A percentile compares a stretch with the other conserved stretches of the same genome.
These are phyloP conservation scores for Thecocarcelia acutangulata DNA, from an alignment of 2,888 invertebrate species.

Conservation along the genomic window DNA sequence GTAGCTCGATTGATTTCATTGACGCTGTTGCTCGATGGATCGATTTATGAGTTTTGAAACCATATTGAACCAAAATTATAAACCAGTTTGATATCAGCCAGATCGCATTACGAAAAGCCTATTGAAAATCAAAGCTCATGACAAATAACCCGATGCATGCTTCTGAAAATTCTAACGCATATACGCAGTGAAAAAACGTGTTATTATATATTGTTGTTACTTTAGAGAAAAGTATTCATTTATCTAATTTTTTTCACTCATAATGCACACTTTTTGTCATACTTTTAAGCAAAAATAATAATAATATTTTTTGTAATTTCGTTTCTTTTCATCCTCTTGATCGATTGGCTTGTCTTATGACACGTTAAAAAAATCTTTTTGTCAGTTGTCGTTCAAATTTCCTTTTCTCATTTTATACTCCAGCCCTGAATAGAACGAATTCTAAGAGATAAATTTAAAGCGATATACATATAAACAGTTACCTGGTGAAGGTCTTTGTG, in stretches of 20 bases:
- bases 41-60: no score
- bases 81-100: no score
- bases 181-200: no score
- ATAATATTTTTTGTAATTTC: conserved; percentile 21
- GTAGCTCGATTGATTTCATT: no score
- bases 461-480: conserved; percentile 37
- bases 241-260: neutral
- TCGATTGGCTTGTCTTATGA: conserved; percentile 64
- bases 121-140: no score
- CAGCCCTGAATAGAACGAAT: conserved; percentile 21
- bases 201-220: no score
- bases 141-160: no score
- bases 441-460: conserved; percentile 16
- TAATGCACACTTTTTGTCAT: neutral
- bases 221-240: no score
- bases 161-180: no score
- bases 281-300: conserved; percentile 13
- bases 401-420: neutral
- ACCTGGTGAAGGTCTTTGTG: conserved; percentile 18
- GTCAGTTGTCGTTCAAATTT: conserved; percentile 48
- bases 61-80: no score
- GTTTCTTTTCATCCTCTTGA: conserved; percentile 29
- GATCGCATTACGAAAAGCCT: no score
- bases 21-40: no score
- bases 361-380: conserved; percentile 62